phyloP scores from a whole-genome alignment of 2,113 vertebrate species.

The Corvus cornix region DNA sequence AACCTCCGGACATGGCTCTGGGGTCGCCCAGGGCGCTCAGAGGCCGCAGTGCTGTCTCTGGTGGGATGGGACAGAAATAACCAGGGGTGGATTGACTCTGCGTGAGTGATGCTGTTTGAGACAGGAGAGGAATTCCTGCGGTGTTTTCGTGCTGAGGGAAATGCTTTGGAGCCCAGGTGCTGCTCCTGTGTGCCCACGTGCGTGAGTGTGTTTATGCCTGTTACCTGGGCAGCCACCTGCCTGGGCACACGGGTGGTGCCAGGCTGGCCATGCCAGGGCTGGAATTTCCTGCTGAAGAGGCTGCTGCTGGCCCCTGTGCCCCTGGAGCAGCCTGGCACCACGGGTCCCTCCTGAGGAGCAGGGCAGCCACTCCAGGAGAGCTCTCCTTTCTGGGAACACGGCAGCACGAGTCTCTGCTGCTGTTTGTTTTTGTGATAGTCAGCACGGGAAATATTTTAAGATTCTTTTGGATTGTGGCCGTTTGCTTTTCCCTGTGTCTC shows the following conservation, averaged over 20 bases:
- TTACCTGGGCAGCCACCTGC: conserved; percentile 11
- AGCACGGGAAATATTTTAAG: background rate
- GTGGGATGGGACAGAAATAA: background rate
- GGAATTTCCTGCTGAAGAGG: background rate
- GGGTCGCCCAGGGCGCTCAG: background rate
- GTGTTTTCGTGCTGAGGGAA: background rate
- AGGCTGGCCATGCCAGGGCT: background rate
- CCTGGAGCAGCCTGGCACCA: background rate
- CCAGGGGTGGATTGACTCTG: background rate
- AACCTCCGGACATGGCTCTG: background rate
- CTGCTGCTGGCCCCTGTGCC: background rate
- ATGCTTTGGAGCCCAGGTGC: background rate
- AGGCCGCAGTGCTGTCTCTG: background rate
- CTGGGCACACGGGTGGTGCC: background rate
- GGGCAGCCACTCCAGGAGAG: background rate
- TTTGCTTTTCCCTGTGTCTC: background rate
- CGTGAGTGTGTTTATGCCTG: background rate
- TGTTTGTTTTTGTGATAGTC: background rate
- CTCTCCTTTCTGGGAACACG: background rate
- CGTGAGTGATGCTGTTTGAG: background rate
- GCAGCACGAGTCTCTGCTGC: background rate
- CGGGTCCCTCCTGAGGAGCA: background rate
- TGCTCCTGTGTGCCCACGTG: background rate
- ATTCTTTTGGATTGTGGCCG: accelerated
- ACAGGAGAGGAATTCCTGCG: background rate